A percentile compares a stretch with the other conserved stretches of the same genome.
These are phyloP conservation scores for Agonum fuliginosum DNA, from an alignment of 2,888 invertebrate species.

Conservation along the genomic window DNA sequence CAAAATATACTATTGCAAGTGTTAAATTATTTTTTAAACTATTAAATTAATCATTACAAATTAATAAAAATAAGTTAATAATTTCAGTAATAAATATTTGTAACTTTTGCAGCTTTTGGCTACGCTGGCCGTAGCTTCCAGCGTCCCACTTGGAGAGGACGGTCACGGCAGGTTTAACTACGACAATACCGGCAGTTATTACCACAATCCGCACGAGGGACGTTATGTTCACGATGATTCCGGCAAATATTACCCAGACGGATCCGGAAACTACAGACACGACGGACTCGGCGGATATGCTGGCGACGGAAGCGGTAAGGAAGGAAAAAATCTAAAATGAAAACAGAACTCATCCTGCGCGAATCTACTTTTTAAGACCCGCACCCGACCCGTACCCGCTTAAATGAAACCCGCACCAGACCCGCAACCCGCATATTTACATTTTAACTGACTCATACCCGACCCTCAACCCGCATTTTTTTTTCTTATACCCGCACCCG, in stretches of 20 bases:
- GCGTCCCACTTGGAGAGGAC: conserved; percentile 69
- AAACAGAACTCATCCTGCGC: no score
- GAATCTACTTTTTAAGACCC: no score
- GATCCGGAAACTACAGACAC: conserved; percentile 59
- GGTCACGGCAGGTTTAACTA: conserved; percentile 76
- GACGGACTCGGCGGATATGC: conserved; percentile 64
- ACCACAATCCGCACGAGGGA: conserved; percentile 28
- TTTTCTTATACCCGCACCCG: no score
- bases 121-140: conserved; percentile 63
- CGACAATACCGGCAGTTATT: conserved; percentile 75
- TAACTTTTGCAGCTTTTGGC: conserved; percentile 49
- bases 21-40: no score
- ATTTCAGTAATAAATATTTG: background rate
- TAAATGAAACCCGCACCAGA: no score
- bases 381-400: no score
- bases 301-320: conserved; percentile 61
- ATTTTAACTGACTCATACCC: no score
- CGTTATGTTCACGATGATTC: conserved; percentile 64
- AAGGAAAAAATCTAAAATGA: background rate
- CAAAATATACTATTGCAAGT: no score
- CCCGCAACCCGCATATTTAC: no score
- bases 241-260: conserved; percentile 62
- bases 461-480: no score
- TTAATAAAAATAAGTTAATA: no score
- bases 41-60: no score